A percentile compares a stretch with the other conserved stretches of the same genome.
Conservation (phyloP, 2,797 vertebrate species). For the Anomalospiza imberbis region DNA sequence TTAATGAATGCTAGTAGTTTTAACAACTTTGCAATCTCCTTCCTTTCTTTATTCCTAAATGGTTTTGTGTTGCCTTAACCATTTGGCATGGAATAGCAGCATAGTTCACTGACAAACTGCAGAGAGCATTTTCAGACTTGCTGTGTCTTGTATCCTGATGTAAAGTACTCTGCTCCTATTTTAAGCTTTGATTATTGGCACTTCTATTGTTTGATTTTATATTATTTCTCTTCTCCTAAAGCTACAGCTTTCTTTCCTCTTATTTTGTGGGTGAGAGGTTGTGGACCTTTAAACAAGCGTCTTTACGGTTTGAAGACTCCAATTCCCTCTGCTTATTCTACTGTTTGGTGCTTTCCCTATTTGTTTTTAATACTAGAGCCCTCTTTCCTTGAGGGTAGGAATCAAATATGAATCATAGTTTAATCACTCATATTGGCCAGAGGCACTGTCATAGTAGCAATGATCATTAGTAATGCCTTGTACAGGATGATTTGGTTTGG, state of each 20-base stretch:
- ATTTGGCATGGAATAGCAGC: neutral
- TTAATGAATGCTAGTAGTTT: neutral
- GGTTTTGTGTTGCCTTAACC: neutral
- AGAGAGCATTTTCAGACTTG: slow-evolving; percentile 6
- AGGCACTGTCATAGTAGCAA: neutral
- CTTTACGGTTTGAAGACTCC: neutral
- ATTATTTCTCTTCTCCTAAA: neutral
- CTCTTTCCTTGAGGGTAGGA: neutral
- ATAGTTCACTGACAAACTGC: neutral
- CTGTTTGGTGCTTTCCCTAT: neutral
- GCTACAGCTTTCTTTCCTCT: neutral
- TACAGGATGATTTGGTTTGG: neutral
- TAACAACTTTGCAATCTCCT: neutral
- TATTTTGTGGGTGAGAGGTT: neutral
- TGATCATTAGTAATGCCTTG: neutral
- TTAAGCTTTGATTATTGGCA: neutral
- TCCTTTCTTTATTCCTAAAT: neutral
- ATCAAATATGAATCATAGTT: neutral
- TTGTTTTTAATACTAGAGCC: neutral
- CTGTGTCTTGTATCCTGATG: neutral
- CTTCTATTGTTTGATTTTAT: neutral
- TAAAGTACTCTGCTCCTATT: neutral
- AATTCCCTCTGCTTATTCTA: neutral
- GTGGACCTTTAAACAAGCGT: neutral
- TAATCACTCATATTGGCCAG: neutral